Percentiles rank a stretch among this genome's conserved stretches.
Conservation (phyloP, 2,113 vertebrate species). For the Geothlypis trichas region DNA sequence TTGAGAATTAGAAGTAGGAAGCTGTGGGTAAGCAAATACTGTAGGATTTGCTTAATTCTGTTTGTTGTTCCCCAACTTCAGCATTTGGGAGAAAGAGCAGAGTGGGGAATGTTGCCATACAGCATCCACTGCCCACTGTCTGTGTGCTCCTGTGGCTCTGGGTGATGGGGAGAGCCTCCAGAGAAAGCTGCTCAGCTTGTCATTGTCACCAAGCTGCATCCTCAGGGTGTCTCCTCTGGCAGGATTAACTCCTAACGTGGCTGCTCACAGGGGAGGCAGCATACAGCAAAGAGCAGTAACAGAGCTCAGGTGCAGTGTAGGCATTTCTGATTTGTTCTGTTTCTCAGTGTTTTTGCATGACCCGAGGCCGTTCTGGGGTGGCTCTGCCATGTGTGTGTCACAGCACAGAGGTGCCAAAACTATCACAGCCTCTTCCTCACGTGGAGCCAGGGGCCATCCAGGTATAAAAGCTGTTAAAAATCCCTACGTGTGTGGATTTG, state of each 20-base stretch:
- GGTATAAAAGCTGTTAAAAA: background rate
- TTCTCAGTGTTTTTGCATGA: accelerated
- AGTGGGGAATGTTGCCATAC: background rate
- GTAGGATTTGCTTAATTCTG: background rate
- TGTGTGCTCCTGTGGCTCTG: accelerated
- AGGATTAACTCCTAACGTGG: accelerated
- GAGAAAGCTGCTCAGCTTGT: background rate
- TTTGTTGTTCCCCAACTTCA: background rate
- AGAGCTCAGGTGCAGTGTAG: accelerated
- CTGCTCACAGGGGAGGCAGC: background rate
- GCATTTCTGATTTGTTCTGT: background rate
- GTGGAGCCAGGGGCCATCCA: background rate
- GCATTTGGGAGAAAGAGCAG: background rate
- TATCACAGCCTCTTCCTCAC: background rate
- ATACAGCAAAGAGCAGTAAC: background rate
- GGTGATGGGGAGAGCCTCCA: background rate
- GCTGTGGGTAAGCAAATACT: background rate
- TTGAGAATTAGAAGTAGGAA: background rate
- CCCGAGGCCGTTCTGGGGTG: accelerated
- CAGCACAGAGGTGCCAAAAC: background rate
- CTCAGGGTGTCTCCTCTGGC: background rate
- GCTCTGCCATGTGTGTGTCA: background rate
- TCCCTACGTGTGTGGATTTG: accelerated
- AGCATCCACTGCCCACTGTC: background rate
- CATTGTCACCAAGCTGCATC: background rate